Conservation (phyloP, 2,797 vertebrate genomes). For the Centroberyx gerrardi region DNA sequence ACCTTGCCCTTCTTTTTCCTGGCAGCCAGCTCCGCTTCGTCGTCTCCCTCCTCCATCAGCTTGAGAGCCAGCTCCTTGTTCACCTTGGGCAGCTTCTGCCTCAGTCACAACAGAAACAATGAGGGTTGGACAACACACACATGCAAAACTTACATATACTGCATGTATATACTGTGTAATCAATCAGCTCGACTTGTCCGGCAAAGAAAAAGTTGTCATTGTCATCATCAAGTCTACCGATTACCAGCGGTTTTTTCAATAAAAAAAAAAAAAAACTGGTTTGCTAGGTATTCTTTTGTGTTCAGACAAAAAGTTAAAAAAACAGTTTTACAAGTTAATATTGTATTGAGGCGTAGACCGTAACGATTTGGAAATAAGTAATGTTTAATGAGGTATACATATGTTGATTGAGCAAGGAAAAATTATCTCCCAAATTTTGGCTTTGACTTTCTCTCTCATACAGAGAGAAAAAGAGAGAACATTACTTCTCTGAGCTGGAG, state of each 20-base stretch:
- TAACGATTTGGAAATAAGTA: background rate
- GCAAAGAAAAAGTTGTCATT: background rate
- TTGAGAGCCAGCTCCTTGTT: constrained; percentile 97
- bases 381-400: background rate
- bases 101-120: constrained; percentile 3
- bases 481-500: background rate
- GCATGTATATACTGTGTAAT: background rate
- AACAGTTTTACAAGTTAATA: no score
- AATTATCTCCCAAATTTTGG: background rate
- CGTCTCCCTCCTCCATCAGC: constrained; percentile 94
- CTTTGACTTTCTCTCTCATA: background rate
- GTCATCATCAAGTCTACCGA: background rate
- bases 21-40: constrained; percentile 79
- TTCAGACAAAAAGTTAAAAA: no score
- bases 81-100: constrained; percentile 95
- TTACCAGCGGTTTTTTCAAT: no score
- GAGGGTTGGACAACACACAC: constrained; percentile 23
- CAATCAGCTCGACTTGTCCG: background rate
- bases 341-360: background rate
- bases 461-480: background rate
- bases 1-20: constrained; percentile 96
- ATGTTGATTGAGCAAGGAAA: no score
- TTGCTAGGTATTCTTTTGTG: no score
- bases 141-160: background rate
- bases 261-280: no score